Conservation (phyloP, 2,888 invertebrate genomes). For the Caenorhabditis doughertyi region DNA sequence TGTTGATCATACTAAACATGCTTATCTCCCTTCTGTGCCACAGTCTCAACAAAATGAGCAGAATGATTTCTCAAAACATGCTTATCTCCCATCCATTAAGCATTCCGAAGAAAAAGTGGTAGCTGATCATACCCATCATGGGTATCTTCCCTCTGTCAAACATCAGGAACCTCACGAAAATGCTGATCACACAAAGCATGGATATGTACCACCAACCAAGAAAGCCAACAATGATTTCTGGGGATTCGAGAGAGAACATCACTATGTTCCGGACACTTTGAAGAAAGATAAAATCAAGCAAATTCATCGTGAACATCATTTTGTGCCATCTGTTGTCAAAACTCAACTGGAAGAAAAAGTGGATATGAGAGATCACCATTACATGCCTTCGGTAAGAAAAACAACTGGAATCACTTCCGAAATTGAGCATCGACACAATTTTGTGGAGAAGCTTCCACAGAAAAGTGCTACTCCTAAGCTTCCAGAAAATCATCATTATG, state of each 20-base stretch:
- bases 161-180: constrained; percentile 8
- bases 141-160: constrained; percentile 24
- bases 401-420: constrained; percentile 32
- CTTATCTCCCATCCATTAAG: constrained; percentile 22
- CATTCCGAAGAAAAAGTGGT: background rate
- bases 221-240: constrained; percentile 32
- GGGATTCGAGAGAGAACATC: constrained; percentile 44
- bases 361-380: constrained; percentile 41
- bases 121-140: constrained; percentile 30
- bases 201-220: constrained; percentile 46
- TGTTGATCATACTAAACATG: constrained; percentile 23
- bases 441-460: constrained; percentile 28
- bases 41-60: background rate
- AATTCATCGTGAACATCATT: constrained; percentile 57
- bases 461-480: constrained; percentile 14
- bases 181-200: constrained; percentile 39
- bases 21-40: constrained; percentile 27
- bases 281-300: constrained; percentile 50
- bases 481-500: constrained; percentile 46
- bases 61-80: constrained; percentile 20
- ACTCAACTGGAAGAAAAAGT: constrained; percentile 13
- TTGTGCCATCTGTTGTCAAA: constrained; percentile 42
- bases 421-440: constrained; percentile 54
- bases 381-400: constrained; percentile 42
- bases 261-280: constrained; percentile 55